These are phyloP conservation scores for Dynastes grantii DNA, from an alignment of 2,888 invertebrate genomes.

Conservation along the genomic window DNA sequence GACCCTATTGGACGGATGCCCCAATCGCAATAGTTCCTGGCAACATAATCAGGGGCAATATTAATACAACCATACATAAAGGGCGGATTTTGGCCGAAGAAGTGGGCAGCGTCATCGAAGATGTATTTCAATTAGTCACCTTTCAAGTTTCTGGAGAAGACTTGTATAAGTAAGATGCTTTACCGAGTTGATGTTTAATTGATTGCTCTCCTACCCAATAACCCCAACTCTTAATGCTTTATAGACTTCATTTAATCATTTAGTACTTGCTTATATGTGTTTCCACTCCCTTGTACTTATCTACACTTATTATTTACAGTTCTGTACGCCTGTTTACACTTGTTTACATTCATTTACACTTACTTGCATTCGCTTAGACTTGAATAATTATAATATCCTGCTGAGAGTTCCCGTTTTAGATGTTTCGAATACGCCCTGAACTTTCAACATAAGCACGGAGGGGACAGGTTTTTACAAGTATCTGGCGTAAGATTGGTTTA, in stretches of 20 bases:
- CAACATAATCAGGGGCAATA: slow-evolving; percentile 34
- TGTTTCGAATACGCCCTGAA: slow-evolving; percentile 58
- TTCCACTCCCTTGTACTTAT: no score
- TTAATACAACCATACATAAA: slow-evolving; percentile 28
- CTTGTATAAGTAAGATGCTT: slow-evolving; percentile 70
- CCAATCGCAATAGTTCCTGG: slow-evolving; percentile 44
- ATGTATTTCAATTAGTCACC: slow-evolving; percentile 83
- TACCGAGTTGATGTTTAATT: no score
- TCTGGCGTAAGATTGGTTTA: slow-evolving; percentile 84
- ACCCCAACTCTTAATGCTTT: no score
- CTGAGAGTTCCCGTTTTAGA: slow-evolving; percentile 69
- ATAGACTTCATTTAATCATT: no score
- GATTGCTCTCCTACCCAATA: no score
- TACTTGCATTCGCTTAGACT: no score
- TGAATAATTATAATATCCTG: no score
- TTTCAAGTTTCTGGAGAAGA: slow-evolving; percentile 78
- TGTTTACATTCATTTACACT: no score
- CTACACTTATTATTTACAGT: no score
- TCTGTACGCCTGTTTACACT: no score
- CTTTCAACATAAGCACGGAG: slow-evolving; percentile 59
- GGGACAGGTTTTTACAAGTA: slow-evolving; percentile 82
- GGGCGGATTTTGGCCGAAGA: slow-evolving; percentile 76
- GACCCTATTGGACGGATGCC: slow-evolving; percentile 45
- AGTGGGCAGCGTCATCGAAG: slow-evolving; percentile 12
- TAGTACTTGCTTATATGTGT: no score